Percentiles rank a stretch among this genome's conserved stretches.
phyloP scores from a whole-genome alignment of 2,113 vertebrate species.

The Orcinus orca region DNA sequence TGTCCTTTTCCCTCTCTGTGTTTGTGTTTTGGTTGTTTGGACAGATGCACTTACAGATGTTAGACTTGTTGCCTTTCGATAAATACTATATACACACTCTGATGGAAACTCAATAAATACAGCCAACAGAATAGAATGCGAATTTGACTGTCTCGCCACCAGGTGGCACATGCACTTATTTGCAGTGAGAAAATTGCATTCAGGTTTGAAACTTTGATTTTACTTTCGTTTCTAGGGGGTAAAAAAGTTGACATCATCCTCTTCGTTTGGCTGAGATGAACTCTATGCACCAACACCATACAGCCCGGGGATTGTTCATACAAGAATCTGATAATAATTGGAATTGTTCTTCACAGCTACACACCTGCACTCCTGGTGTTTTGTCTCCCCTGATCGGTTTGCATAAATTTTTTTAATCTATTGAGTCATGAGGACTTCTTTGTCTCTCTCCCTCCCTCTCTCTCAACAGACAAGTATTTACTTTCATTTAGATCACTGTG shows the following conservation, averaged over 20 bases:
- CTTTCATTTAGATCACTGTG: background rate
- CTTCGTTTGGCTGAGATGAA: slow-evolving; percentile 21
- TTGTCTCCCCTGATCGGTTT: background rate
- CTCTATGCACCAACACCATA: background rate
- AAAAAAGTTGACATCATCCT: background rate
- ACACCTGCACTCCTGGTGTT: background rate
- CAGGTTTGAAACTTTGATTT: background rate
- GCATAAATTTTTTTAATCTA: background rate
- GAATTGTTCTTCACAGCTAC: background rate
- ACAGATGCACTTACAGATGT: background rate
- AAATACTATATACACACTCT: background rate
- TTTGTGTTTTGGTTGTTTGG: background rate
- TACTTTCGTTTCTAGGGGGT: background rate
- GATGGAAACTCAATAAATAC: background rate
- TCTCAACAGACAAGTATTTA: background rate
- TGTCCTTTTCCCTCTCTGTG: background rate
- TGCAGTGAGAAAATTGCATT: background rate
- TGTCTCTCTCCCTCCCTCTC: background rate
- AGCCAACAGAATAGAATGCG: background rate
- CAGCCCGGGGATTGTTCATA: background rate
- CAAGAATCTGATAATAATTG: background rate
- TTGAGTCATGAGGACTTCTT: background rate
- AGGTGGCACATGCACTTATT: slow-evolving; percentile 40
- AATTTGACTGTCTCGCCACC: slow-evolving; percentile 19
- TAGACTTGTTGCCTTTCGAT: background rate